Conservation (phyloP, 2,888 invertebrate species). For the Caenorhabditis uteleia region DNA sequence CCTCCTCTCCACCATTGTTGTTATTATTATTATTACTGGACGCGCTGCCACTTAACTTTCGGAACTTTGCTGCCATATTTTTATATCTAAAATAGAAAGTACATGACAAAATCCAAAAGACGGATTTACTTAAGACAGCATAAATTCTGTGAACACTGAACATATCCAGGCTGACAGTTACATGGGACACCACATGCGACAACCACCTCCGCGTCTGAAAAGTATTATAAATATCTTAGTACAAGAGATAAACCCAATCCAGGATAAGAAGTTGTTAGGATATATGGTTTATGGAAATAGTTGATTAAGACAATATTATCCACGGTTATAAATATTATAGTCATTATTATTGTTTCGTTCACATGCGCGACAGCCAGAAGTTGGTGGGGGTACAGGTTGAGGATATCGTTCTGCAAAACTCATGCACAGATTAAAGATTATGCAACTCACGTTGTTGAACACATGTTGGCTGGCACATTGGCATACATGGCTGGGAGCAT, state of each 20-base stretch:
- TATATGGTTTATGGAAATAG: no score
- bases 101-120: not conserved
- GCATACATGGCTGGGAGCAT: conserved; percentile 48
- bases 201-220: conserved; percentile 47
- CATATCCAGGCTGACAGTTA: conserved; percentile 59
- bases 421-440: no score
- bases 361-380: no score
- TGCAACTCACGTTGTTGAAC: conserved; percentile 41
- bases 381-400: no score
- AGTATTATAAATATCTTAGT: not conserved
- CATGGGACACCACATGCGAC: conserved; percentile 56
- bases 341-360: no score
- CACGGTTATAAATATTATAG: no score
- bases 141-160: conserved; percentile 55
- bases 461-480: conserved; percentile 47
- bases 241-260: not conserved
- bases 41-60: conserved; percentile 34
- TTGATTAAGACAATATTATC: no score
- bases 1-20: conserved; percentile 9
- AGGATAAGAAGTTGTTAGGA: no score
- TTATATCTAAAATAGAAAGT: conserved; percentile 50
- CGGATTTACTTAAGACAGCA: conserved; percentile 54
- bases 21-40: conserved; percentile 12
- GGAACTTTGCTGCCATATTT: conserved; percentile 61
- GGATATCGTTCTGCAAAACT: not conserved